A percentile compares a stretch with the other conserved stretches of the same genome.
Evolutionary conservation across 2,888 invertebrate species (phyloP).

Genomic region (Shargacucullia verbasci): DNA sequence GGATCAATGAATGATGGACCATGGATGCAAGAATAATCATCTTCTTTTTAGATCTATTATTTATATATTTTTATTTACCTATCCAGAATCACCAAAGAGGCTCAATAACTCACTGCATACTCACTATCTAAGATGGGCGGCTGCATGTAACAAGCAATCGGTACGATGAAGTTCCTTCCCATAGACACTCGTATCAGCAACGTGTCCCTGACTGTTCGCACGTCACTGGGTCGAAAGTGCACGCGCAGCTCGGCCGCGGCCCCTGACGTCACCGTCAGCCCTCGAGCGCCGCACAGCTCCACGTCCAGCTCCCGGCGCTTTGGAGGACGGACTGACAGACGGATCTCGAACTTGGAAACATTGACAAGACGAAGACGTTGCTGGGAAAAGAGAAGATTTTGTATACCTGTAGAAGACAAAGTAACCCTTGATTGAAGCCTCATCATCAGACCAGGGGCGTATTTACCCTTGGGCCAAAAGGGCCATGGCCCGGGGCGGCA

Average conservation of each 20-base stretch:
- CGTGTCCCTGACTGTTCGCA: conserved; percentile 64
- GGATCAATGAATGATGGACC: no score
- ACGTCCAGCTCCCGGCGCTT: conserved; percentile 65
- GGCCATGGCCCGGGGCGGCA: no score
- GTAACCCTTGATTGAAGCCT: no score
- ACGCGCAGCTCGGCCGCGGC: conserved; percentile 67
- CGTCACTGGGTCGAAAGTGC: conserved; percentile 69
- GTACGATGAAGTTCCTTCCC: conserved; percentile 56
- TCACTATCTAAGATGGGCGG: conserved; percentile 74
- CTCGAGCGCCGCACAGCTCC: conserved; percentile 64
- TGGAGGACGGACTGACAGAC: conserved; percentile 74
- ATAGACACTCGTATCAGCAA: conserved; percentile 66
- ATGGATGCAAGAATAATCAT: no score
- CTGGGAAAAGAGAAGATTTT: conserved; percentile 48
- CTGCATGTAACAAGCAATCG: conserved; percentile 75
- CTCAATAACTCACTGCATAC: no score
- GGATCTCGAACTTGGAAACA: conserved; percentile 70
- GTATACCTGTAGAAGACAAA: no score
- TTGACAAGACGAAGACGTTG: conserved; percentile 72
- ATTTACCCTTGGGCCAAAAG: no score
- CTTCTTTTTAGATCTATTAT: no score
- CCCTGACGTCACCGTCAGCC: conserved; percentile 72
- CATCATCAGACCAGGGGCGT: no score
- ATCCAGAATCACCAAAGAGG: no score
- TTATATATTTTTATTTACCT: no score